phyloP scores from a whole-genome alignment of 2,888 invertebrate species.

The Machimus rusticus region DNA sequence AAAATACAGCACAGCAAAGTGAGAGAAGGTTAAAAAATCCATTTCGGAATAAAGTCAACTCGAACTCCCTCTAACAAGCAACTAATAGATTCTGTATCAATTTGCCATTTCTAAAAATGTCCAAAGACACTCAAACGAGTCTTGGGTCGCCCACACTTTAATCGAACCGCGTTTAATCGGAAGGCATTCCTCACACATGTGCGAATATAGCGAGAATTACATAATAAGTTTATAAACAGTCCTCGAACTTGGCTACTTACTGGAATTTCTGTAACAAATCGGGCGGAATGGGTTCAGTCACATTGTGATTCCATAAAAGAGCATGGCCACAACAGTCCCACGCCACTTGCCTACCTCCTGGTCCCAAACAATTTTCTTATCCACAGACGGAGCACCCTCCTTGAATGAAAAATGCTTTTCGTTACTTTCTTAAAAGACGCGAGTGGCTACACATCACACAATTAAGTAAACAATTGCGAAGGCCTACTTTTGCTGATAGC shows the following conservation, averaged over 20 bases:
- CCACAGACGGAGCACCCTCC: neutral
- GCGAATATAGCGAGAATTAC: neutral
- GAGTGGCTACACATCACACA: neutral
- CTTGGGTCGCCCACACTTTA: neutral
- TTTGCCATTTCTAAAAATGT: neutral
- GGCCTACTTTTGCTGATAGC: neutral
- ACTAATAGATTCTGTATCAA: neutral
- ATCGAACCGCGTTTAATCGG: neutral
- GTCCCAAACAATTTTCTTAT: neutral
- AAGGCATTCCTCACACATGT: neutral
- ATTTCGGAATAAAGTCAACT: neutral
- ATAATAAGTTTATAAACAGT: conserved; percentile 6
- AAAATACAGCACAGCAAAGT: neutral
- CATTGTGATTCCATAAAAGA: conserved; percentile 3
- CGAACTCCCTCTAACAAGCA: neutral
- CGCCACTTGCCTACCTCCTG: neutral
- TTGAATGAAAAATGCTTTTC: neutral
- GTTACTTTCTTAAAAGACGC: neutral
- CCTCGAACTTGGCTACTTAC: conserved; percentile 1
- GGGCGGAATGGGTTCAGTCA: conserved; percentile 7
- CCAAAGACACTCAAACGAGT: neutral
- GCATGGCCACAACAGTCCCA: neutral
- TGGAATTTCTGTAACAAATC: neutral
- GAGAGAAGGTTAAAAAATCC: neutral
- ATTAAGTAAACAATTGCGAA: neutral